These are phyloP conservation scores for Agonopterix alstromeriana DNA, from an alignment of 2,888 invertebrate genomes.

Conservation along the genomic window DNA sequence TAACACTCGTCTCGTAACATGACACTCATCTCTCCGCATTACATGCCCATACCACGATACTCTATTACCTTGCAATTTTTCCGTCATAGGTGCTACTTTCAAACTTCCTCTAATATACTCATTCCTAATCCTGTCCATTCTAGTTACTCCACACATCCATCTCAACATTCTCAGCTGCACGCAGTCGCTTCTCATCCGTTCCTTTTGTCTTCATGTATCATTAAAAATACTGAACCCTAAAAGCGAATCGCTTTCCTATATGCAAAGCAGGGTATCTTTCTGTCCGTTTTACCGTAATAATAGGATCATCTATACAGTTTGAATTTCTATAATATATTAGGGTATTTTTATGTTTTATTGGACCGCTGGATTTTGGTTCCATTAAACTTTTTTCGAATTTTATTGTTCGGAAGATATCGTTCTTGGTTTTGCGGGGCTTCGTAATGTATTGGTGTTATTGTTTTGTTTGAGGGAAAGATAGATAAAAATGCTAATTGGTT, in stretches of 20 bases:
- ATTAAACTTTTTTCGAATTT: constrained; percentile 70
- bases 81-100: too few species aligned
- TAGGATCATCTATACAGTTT: constrained; percentile 61
- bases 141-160: too few species aligned
- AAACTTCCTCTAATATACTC: too few species aligned
- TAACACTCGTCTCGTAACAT: too few species aligned
- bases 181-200: too few species aligned
- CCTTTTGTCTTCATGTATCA: too few species aligned
- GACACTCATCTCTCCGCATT: too few species aligned
- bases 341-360: constrained; percentile 67
- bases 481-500: constrained; percentile 23
- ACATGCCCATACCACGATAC: too few species aligned
- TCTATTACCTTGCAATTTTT: too few species aligned
- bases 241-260: constrained; percentile 59
- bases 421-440: constrained; percentile 24
- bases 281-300: constrained; percentile 51
- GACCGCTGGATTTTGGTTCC: constrained; percentile 54
- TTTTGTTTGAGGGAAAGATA: constrained; percentile 17
- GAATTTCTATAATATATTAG: constrained; percentile 60
- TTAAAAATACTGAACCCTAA: constrained; percentile 8
- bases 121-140: too few species aligned
- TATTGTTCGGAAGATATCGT: constrained; percentile 70
- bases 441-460: constrained; percentile 31
- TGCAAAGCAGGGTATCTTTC: constrained; percentile 44
- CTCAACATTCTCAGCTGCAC: too few species aligned